phyloP scores from a whole-genome alignment of 2,888 invertebrate genomes.

The Agriopis marginaria region DNA sequence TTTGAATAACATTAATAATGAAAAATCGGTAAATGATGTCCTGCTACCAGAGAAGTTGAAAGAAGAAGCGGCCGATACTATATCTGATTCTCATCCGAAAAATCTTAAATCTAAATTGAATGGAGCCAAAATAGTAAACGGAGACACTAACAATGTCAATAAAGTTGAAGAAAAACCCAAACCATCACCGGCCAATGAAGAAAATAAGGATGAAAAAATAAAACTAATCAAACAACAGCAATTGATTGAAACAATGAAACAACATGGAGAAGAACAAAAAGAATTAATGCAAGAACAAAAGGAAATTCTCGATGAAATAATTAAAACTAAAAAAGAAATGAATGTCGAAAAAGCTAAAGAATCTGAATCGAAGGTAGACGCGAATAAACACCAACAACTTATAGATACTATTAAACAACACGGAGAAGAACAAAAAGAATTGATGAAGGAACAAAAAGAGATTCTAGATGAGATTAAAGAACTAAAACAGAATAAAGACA shows the following conservation, averaged over 20 bases:
- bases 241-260: slow-evolving; percentile 88
- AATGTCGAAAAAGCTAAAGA: slow-evolving; percentile 75
- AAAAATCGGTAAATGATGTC: slow-evolving; percentile 39
- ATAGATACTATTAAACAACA: slow-evolving; percentile 89
- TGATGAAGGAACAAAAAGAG: slow-evolving; percentile 89
- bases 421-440: slow-evolving; percentile 88
- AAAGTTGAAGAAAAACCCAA: slow-evolving; percentile 54
- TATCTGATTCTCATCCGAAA: slow-evolving; percentile 70
- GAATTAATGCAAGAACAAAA: slow-evolving; percentile 90
- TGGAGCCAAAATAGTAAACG: slow-evolving; percentile 59
- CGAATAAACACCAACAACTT: slow-evolving; percentile 61
- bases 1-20: slow-evolving; percentile 22
- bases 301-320: slow-evolving; percentile 87
- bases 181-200: slow-evolving; percentile 47
- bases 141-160: slow-evolving; percentile 50
- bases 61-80: slow-evolving; percentile 58
- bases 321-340: slow-evolving; percentile 82
- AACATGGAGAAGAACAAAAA: slow-evolving; percentile 89
- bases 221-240: slow-evolving; percentile 73
- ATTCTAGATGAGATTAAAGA: slow-evolving; percentile 87
- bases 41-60: slow-evolving; percentile 43
- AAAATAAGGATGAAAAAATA: slow-evolving; percentile 59
- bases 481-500: slow-evolving; percentile 78
- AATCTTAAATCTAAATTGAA: slow-evolving; percentile 65
- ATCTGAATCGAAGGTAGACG: slow-evolving; percentile 54